phyloP scores from a whole-genome alignment of 2,113 vertebrate genomes.

The Datnioides undecimradiatus region DNA sequence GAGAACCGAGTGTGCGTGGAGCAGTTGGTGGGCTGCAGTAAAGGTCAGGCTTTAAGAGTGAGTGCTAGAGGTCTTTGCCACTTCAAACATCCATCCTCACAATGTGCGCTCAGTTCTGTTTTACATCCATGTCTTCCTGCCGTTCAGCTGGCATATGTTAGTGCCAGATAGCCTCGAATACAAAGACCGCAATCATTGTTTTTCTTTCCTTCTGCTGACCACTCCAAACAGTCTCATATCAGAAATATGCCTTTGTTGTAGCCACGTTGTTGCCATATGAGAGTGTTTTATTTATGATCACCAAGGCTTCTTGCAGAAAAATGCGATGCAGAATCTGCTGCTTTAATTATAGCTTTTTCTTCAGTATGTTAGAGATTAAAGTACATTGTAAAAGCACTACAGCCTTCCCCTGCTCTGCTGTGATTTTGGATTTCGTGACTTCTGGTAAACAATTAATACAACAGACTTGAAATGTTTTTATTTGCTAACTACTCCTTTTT shows the following conservation, averaged over 20 bases:
- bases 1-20: background rate
- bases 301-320: background rate
- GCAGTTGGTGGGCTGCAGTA: constrained; percentile 50
- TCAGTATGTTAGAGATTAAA: background rate
- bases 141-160: constrained; percentile 53
- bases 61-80: constrained; percentile 32
- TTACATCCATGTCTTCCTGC: constrained; percentile 35
- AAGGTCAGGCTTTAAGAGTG: constrained; percentile 68
- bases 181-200: constrained; percentile 37
- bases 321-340: background rate
- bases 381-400: background rate
- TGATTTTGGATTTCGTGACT: background rate
- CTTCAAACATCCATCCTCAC: constrained; percentile 53
- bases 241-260: constrained; percentile 45
- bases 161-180: constrained; percentile 61
- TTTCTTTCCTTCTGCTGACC: constrained; percentile 35
- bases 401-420: background rate
- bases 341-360: background rate
- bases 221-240: constrained; percentile 25
- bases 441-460: background rate
- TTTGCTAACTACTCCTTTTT: background rate
- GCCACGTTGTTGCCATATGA: constrained; percentile 27
- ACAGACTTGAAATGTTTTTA: background rate
- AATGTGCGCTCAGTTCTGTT: constrained; percentile 40
- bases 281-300: constrained; percentile 6